Evolutionary conservation across 2,888 invertebrate species (phyloP).

Genomic region (Erebia epiphron): DNA sequence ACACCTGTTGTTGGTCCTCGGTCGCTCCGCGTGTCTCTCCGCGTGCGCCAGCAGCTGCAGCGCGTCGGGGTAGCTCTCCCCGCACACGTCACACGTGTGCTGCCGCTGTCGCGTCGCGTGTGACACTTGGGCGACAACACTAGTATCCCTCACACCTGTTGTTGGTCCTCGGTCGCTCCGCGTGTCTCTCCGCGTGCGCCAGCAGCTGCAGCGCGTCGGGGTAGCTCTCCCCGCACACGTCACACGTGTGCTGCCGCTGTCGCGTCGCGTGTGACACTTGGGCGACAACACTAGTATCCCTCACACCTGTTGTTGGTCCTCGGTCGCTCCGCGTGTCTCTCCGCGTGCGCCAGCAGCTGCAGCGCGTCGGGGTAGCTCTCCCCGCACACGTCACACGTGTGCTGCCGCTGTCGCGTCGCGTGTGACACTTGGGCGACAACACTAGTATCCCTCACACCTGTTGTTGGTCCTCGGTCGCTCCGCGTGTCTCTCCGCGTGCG

Average conservation of each 20-base stretch:
- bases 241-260: slow-evolving; percentile 70
- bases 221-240: slow-evolving; percentile 91
- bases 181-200: slow-evolving; percentile 91
- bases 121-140: too few species aligned
- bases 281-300: neutral
- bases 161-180: slow-evolving; percentile 82
- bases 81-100: slow-evolving; percentile 87
- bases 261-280: too few species aligned
- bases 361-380: slow-evolving; percentile 49
- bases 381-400: too few species aligned
- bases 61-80: slow-evolving; percentile 89
- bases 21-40: slow-evolving; percentile 88
- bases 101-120: neutral
- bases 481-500: slow-evolving; percentile 91
- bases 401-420: too few species aligned
- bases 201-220: slow-evolving; percentile 89
- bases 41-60: slow-evolving; percentile 90
- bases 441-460: slow-evolving; percentile 42
- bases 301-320: slow-evolving; percentile 57
- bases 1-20: slow-evolving; percentile 66
- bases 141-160: slow-evolving; percentile 44
- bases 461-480: slow-evolving; percentile 79
- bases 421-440: too few species aligned
- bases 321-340: slow-evolving; percentile 88
- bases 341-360: slow-evolving; percentile 90